phyloP scores from a whole-genome alignment of 1,140 invertebrate genomes.

The Musca domestica region DNA sequence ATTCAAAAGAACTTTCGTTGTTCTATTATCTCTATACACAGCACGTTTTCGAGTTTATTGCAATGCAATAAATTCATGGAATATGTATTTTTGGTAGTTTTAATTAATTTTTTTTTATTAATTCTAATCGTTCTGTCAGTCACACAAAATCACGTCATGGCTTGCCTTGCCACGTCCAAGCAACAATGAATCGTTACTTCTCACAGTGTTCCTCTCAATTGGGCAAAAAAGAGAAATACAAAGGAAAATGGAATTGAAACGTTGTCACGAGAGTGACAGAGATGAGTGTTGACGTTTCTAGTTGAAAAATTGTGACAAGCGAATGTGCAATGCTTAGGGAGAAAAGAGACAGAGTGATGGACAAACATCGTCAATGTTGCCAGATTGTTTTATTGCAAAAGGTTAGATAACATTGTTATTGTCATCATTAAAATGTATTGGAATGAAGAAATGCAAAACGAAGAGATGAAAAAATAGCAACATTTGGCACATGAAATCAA shows the following conservation, averaged over 20 bases:
- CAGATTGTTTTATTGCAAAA: too few species aligned
- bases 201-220: slow-evolving; percentile 23
- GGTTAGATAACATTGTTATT: too few species aligned
- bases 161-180: slow-evolving; percentile 50
- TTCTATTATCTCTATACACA: slow-evolving; percentile 7
- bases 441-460: too few species aligned
- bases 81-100: background rate
- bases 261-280: background rate
- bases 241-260: slow-evolving; percentile 16
- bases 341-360: too few species aligned
- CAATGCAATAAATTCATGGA: slow-evolving; percentile 21
- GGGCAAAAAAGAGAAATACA: slow-evolving; percentile 1
- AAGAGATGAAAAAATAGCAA: too few species aligned
- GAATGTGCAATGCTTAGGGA: too few species aligned
- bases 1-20: slow-evolving; percentile 12
- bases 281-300: background rate
- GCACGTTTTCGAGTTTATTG: slow-evolving; percentile 20
- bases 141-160: slow-evolving; percentile 53
- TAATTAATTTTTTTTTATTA: slow-evolving; percentile 12
- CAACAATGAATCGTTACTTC: slow-evolving; percentile 51
- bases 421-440: too few species aligned
- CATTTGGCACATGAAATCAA: too few species aligned
- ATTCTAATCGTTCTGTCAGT: slow-evolving; percentile 30
- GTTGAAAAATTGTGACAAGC: too few species aligned
- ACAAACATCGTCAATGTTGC: too few species aligned